Evolutionary conservation across 2,888 invertebrate genomes (phyloP).

Genomic region (Agrochola litura): DNA sequence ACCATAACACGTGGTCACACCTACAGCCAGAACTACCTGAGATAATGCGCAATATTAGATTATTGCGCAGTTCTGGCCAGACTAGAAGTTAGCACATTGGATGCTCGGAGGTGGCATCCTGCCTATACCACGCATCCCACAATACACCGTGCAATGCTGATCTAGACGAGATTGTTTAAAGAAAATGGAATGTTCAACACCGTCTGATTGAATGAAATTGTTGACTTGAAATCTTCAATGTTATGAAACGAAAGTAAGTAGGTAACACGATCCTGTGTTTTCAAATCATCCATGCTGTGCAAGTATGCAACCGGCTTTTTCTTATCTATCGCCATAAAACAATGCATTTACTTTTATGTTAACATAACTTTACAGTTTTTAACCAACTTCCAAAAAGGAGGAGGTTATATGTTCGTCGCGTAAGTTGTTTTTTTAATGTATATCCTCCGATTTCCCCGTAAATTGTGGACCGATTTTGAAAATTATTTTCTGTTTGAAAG

Average conservation of each 20-base stretch:
- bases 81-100: background rate
- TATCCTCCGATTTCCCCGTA: no score
- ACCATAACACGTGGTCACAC: conserved; percentile 53
- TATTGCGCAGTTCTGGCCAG: conserved; percentile 32
- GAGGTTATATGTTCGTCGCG: no score
- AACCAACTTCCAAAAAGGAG: no score
- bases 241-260: conserved; percentile 16
- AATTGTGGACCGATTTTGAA: no score
- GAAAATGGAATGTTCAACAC: conserved; percentile 36
- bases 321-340: background rate
- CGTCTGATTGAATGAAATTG: conserved; percentile 19
- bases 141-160: conserved; percentile 1
- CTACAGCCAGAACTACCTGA: conserved; percentile 45
- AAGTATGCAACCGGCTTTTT: background rate
- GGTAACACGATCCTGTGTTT: conserved; percentile 22
- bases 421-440: no score
- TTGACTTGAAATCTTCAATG: conserved; percentile 26
- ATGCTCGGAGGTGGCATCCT: background rate
- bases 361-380: no score
- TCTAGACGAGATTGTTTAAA: conserved; percentile 19
- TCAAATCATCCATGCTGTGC: conserved; percentile 10
- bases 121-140: background rate
- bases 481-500: no score
- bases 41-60: conserved; percentile 26
- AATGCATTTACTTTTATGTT: background rate